Evolutionary conservation across 2,888 invertebrate species (phyloP).

Genomic region (Apotomis turbidana): DNA sequence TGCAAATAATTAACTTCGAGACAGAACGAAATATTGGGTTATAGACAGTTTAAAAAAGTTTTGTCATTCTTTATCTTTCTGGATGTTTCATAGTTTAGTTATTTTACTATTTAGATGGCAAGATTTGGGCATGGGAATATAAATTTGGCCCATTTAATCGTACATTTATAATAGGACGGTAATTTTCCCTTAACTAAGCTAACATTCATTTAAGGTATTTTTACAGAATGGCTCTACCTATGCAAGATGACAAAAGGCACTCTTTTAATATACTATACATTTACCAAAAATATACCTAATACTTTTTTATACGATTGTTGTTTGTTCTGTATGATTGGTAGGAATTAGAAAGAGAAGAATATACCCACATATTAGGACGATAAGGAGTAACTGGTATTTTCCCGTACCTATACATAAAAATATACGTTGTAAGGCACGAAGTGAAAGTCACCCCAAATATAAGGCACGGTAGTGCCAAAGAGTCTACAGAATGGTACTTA

Average conservation of each 20-base stretch:
- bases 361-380: neutral
- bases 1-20: too few species aligned
- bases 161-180: neutral
- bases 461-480: neutral
- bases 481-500: constrained; percentile 26
- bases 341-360: too few species aligned
- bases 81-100: neutral
- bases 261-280: too few species aligned
- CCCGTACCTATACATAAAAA: neutral
- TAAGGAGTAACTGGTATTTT: neutral
- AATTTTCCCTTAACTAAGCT: neutral
- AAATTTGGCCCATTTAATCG: neutral
- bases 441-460: neutral
- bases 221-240: neutral
- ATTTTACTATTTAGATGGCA: neutral
- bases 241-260: too few species aligned
- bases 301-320: too few species aligned
- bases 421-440: neutral
- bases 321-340: too few species aligned
- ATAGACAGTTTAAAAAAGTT: too few species aligned
- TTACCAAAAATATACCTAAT: too few species aligned
- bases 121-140: neutral
- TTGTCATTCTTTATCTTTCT: too few species aligned
- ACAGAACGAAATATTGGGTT: too few species aligned
- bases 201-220: neutral